Base-by-base conservation (phyloP, 2,797 vertebrate genomes). In the Helicolenus hilgendorfi region DNA sequence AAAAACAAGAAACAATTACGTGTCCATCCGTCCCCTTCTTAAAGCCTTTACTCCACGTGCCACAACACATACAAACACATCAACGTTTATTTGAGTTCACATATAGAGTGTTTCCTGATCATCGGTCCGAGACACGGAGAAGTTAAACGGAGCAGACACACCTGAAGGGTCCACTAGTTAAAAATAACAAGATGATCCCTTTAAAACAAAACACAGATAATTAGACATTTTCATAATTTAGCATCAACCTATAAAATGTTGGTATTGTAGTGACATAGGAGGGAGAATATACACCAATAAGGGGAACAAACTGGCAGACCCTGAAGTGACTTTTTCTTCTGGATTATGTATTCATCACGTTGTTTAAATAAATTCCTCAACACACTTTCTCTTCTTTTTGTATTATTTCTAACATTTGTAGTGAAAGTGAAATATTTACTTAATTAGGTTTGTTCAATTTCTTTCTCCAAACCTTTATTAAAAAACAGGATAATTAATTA, bases 111-210 rank as follows among this genome's bases (percentile, higher is more conserved):
- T 22, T 9, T 56, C 53, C 53, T 56, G 22, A 56, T 56, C 53
- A 56, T 22, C 11, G 15, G 35, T 36, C 38, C 14, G 58, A 14
- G 26, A 58, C 22, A 24, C 7, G 7, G 11, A 81, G 18, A 76
- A 83, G 36, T 49, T 63, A 68, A 55, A 71, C 10, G 7, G 81
- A 33, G 27, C 65, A 79, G 82, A 74, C 75, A 13, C 55, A 88
- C 75, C 55, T 88, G 53, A 53, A 31, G 73, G 82, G 71, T 22
- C 2, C 9, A 15, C 22, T 6, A 11, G 64, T 45, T 29, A 35
- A 53, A 67, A 77, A 65, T 29, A 76, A 49, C 15, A 26, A 14
- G 55, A 62, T 5, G 24, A 27, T 3, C 3, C 7, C 1, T 41
- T 60, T 67, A 10, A 68, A 15, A 58, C 4, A 1, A 73, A 6